Percentiles rank a stretch among this genome's conserved stretches.
phyloP scores from a whole-genome alignment of 2,113 vertebrate genomes.

The Okapia johnstoni region DNA sequence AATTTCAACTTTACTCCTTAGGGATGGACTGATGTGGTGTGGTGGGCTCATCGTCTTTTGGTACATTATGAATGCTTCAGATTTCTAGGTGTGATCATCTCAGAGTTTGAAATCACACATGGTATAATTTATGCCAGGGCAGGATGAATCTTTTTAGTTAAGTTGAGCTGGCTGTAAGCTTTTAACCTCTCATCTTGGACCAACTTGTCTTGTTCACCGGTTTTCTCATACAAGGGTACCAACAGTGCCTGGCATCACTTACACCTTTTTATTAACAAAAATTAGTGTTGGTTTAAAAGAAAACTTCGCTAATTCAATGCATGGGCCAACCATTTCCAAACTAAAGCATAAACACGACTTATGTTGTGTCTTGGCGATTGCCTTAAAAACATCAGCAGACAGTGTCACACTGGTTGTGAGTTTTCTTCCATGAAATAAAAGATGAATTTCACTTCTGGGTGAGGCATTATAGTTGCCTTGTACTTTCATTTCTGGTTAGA shows the following conservation, averaged over 20 bases:
- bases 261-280: neutral
- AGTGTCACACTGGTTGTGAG: neutral
- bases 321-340: neutral
- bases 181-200: neutral
- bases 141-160: neutral
- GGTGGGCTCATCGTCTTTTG: neutral
- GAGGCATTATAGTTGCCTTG: neutral
- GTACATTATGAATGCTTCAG: neutral
- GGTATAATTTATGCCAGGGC: neutral
- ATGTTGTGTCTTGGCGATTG: neutral
- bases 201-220: neutral
- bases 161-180: neutral
- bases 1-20: neutral
- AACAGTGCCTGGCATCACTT: neutral
- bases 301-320: neutral
- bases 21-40: neutral
- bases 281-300: neutral
- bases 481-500: neutral
- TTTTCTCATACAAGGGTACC: neutral
- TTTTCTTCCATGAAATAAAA: neutral
- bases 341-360: neutral
- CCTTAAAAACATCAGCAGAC: neutral
- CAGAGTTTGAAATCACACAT: neutral
- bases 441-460: neutral
- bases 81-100: neutral